Conservation (phyloP, 2,888 invertebrate genomes). For the Encarsia formosa region DNA sequence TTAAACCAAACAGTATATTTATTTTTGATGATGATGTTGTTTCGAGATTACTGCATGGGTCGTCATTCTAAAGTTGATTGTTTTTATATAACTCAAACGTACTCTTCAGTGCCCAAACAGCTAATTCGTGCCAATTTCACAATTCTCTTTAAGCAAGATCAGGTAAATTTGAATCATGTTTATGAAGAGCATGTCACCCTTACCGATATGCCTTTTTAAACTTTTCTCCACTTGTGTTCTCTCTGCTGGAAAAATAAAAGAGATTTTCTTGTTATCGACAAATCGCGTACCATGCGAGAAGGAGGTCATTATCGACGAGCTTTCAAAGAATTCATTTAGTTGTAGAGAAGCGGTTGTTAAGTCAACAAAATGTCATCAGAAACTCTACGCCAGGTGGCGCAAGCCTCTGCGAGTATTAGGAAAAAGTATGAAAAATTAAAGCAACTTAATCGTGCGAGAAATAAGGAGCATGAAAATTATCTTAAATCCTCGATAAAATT, state of each 20-base stretch:
- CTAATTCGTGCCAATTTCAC: conserved; percentile 28
- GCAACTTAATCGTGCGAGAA: too few species aligned
- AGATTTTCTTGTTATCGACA: conserved; percentile 35
- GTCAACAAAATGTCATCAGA: too few species aligned
- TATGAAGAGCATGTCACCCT: conserved; percentile 21
- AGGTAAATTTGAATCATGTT: conserved; percentile 41
- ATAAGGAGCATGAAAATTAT: too few species aligned
- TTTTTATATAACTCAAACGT: conserved; percentile 39
- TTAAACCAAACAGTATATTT: not conserved
- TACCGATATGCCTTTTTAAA: conserved; percentile 22
- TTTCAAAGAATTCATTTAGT: conserved; percentile 31
- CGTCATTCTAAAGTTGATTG: conserved; percentile 35
- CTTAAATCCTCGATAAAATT: too few species aligned
- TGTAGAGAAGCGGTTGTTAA: too few species aligned
- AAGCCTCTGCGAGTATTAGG: too few species aligned
- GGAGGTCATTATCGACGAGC: conserved; percentile 39
- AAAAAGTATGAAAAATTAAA: too few species aligned
- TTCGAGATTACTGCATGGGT: conserved; percentile 19
- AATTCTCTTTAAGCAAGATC: conserved; percentile 31
- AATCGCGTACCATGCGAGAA: conserved; percentile 30
- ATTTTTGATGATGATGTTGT: not conserved
- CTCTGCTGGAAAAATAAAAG: conserved; percentile 38
- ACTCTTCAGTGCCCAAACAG: conserved; percentile 31
- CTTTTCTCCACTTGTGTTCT: conserved; percentile 30
- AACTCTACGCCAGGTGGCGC: too few species aligned